Evolutionary conservation across 2,797 vertebrate species (phyloP).

Genomic region (Myioborus miniatus): DNA sequence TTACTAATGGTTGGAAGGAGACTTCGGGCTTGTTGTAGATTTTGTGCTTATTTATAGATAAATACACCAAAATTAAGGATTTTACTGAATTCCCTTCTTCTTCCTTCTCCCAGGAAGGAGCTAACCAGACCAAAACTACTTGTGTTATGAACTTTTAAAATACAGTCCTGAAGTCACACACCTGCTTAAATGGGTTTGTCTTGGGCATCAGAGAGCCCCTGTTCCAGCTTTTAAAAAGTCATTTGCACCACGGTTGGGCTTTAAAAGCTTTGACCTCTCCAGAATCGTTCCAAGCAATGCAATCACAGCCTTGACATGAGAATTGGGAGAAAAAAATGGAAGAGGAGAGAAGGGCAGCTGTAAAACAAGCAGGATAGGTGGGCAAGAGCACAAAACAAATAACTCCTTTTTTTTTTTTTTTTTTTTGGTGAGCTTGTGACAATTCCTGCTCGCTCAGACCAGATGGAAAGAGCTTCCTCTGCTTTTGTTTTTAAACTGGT

Average conservation of each 20-base stretch:
- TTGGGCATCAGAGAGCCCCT: neutral
- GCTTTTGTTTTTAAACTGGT: neutral
- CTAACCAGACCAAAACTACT: neutral
- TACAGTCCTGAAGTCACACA: neutral
- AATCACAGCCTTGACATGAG: neutral
- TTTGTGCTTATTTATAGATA: neutral
- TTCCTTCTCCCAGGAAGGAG: neutral
- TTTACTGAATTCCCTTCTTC: neutral
- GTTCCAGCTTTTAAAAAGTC: neutral
- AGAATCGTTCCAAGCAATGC: neutral
- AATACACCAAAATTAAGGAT: neutral
- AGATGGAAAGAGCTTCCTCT: neutral
- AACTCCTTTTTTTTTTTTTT: neutral
- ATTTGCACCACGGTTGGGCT: neutral
- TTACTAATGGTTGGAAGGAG: neutral
- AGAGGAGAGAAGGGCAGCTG: neutral
- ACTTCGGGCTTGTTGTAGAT: neutral
- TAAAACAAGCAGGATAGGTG: neutral
- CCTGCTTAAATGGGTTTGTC: neutral
- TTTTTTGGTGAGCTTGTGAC: neutral
- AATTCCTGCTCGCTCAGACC: neutral
- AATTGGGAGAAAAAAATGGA: neutral
- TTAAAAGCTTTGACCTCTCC: neutral
- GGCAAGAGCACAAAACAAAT: neutral
- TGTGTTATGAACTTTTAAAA: neutral